Base-by-base conservation (phyloP, 1,140 invertebrate genomes). In the Pararge aegeria region DNA sequence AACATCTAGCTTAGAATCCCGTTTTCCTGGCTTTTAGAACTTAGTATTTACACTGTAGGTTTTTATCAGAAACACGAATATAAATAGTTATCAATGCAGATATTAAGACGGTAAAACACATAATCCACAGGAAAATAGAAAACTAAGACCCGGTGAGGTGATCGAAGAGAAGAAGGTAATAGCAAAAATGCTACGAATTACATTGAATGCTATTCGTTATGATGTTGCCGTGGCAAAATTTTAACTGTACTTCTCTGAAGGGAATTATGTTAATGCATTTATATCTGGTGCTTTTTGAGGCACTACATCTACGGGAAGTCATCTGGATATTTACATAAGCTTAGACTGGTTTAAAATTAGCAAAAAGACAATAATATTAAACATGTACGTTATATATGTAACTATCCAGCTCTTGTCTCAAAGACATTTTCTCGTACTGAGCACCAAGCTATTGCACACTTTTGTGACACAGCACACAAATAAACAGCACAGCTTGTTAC, bases 131-230 rank as follows among this genome's bases (percentile, higher is more conserved):
- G 89, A 89, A 66, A 79, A 89, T 88, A 91, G 95, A 92, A 97
- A 97, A 94, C 94, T 97, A 91, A 95, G 96, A 80, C 96, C 96
- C 65, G 96, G 96, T 89, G 96, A 97, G 93, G 95, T 97, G 90
- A 84, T 96, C 86, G 96, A 97, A 91, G 96, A 97, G 82, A 95
- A 94, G 92, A 96, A 96, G 96, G 96, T 97, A 96, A 97, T 95
- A 96, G 95, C 95, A 96, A 95, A 96, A 75, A 70, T 63, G 80
- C 79, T 82, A 78, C 75, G 75, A 83, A 73, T 74, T 80, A 73
- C 75, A 67, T 63, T 89, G 85, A 87, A 89, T 89, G 87, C 83
- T 87, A 78, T 80, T 69, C 81, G 79, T 83, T 76, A 83, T 74
- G 60, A 75, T 78, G 74, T 80, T 78, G 83, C 83, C 84, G 83